phyloP scores from a whole-genome alignment of 2,113 vertebrate genomes.

The Marmota flaviventris region DNA sequence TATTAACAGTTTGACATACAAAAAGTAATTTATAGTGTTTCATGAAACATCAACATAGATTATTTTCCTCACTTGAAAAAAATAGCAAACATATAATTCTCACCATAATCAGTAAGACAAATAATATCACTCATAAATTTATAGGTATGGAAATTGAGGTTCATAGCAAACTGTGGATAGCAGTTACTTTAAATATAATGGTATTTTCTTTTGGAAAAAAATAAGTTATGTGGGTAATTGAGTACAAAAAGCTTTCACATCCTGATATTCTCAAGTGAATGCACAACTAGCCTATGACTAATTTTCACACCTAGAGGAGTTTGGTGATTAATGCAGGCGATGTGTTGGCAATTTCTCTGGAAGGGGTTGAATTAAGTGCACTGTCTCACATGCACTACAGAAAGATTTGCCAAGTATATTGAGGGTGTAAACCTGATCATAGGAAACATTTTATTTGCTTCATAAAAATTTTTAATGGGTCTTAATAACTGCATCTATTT shows the following conservation, averaged over 20 bases:
- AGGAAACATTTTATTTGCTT: constrained; percentile 55
- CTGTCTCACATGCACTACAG: not conserved
- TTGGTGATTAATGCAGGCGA: constrained; percentile 57
- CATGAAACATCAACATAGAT: not conserved
- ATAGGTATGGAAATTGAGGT: not conserved
- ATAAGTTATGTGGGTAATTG: not conserved
- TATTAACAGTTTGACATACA: not conserved
- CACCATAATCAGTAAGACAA: not conserved
- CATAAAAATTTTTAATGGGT: constrained; percentile 32
- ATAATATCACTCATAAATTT: not conserved
- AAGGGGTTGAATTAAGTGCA: not conserved
- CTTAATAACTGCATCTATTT: constrained; percentile 51
- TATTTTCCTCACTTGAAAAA: not conserved
- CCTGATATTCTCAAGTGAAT: constrained; percentile 54
- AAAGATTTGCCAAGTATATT: not conserved
- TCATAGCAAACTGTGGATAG: not conserved
- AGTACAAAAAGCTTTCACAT: constrained; percentile 39
- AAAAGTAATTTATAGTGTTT: not conserved
- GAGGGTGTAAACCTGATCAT: not conserved
- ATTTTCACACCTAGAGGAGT: constrained; percentile 27
- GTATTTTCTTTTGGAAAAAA: not conserved
- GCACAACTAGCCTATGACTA: constrained; percentile 3
- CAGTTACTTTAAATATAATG: not conserved
- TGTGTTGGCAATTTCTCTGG: not conserved
- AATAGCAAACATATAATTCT: not conserved